phyloP scores from a whole-genome alignment of 2,888 invertebrate species.

The Spilosoma lubricipeda region DNA sequence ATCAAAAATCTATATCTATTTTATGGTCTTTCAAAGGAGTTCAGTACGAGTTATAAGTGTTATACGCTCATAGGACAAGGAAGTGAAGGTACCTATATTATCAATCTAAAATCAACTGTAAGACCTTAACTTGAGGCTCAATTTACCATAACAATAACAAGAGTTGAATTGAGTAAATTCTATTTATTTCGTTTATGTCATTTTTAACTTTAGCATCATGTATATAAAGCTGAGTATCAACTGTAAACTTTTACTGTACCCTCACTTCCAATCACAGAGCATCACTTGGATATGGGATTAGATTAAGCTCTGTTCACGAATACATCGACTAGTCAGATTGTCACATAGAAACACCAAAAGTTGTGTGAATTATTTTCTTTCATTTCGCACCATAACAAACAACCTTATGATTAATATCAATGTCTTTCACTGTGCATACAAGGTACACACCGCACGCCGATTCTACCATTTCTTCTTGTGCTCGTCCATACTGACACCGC shows the following conservation, averaged over 20 bases:
- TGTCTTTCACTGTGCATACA: slow-evolving; percentile 57
- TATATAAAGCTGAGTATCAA: slow-evolving; percentile 10
- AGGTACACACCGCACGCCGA: slow-evolving; percentile 43
- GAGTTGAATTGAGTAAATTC: background rate
- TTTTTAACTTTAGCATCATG: background rate
- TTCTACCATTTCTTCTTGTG: slow-evolving; percentile 99
- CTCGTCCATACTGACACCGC: slow-evolving; percentile 99
- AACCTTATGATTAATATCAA: slow-evolving; percentile 56
- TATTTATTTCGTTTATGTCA: background rate
- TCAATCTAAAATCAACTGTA: background rate
- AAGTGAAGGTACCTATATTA: background rate
- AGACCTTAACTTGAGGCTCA: background rate
- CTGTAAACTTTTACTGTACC: background rate
- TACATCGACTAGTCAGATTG: slow-evolving; percentile 56
- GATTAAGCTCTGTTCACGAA: slow-evolving; percentile 51
- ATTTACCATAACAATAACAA: background rate
- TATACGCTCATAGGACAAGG: background rate
- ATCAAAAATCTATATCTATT: background rate
- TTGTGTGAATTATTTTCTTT: slow-evolving; percentile 45
- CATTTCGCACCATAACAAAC: slow-evolving; percentile 56
- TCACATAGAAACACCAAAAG: slow-evolving; percentile 51
- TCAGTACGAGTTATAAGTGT: background rate
- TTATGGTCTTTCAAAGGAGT: background rate
- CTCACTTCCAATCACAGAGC: background rate
- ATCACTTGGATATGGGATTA: slow-evolving; percentile 43